phyloP scores from a whole-genome alignment of 2,113 vertebrate genomes.

The Pelodiscus sinensis region DNA sequence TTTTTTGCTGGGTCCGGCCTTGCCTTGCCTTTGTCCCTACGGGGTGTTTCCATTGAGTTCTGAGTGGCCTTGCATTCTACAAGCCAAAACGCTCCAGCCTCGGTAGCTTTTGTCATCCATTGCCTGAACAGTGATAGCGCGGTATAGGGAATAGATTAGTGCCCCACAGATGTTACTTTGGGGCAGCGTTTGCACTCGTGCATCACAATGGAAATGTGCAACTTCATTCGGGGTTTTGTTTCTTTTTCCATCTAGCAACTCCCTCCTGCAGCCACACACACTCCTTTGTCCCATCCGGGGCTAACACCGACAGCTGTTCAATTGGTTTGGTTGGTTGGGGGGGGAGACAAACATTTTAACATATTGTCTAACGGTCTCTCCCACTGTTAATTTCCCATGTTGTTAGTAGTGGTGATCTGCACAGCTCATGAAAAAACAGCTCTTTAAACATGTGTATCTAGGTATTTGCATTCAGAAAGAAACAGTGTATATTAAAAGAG shows the following conservation, averaged over 20 bases:
- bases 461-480: not conserved
- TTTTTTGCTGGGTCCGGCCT: no score
- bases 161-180: fast-evolving
- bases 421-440: conserved; percentile 20
- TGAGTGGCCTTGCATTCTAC: fast-evolving
- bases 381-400: conserved; percentile 1
- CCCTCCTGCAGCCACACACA: fast-evolving
- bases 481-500: not conserved
- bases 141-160: fast-evolving
- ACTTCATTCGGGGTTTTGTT: not conserved
- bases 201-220: not conserved
- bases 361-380: conserved; percentile 1
- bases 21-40: not conserved
- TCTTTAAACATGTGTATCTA: not conserved
- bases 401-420: conserved; percentile 7
- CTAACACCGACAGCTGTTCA: not conserved
- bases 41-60: not conserved
- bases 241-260: not conserved
- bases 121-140: fast-evolving
- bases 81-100: not conserved
- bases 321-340: not conserved
- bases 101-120: not conserved
- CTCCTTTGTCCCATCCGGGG: not conserved
- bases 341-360: not conserved
- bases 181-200: not conserved